Percentiles rank a stretch among this genome's conserved stretches.
These are phyloP conservation scores for Pseudobourletiella spinata DNA, from an alignment of 1,140 invertebrate genomes.

Conservation along the genomic window DNA sequence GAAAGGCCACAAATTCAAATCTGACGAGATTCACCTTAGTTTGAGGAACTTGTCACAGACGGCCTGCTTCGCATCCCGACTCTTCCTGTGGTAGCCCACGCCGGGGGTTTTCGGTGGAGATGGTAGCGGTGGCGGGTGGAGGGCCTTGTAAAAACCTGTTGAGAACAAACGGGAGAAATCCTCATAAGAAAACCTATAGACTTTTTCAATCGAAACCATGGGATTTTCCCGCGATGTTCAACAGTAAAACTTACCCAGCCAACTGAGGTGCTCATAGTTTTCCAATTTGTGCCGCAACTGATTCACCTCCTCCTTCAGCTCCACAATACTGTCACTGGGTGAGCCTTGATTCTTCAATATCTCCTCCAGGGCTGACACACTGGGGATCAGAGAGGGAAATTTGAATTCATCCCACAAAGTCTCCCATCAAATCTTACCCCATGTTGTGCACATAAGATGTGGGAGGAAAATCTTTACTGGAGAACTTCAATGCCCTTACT, in stretches of 20 bases:
- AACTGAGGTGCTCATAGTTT: conserved; percentile 59
- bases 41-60: conserved; percentile 60
- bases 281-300: conserved; percentile 57
- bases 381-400: too few species aligned
- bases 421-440: too few species aligned
- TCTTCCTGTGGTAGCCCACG: conserved; percentile 47
- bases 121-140: conserved; percentile 47
- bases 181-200: background rate
- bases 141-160: conserved; percentile 54
- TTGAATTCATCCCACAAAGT: too few species aligned
- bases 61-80: conserved; percentile 53
- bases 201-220: too few species aligned
- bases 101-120: conserved; percentile 11
- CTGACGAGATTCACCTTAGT: conserved; percentile 57
- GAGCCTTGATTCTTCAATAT: conserved; percentile 35
- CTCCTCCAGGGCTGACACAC: conserved; percentile 53
- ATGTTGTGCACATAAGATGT: too few species aligned
- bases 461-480: too few species aligned
- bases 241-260: conserved; percentile 51
- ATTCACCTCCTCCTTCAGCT: conserved; percentile 56
- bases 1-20: too few species aligned
- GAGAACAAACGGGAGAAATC: conserved; percentile 37
- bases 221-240: too few species aligned
- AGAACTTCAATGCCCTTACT: too few species aligned
- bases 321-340: conserved; percentile 42